A percentile compares a stretch with the other conserved stretches of the same genome.
These are phyloP conservation scores for Grammomys dolichurus DNA, from an alignment of 2,113 vertebrate species.

Conservation along the genomic window DNA sequence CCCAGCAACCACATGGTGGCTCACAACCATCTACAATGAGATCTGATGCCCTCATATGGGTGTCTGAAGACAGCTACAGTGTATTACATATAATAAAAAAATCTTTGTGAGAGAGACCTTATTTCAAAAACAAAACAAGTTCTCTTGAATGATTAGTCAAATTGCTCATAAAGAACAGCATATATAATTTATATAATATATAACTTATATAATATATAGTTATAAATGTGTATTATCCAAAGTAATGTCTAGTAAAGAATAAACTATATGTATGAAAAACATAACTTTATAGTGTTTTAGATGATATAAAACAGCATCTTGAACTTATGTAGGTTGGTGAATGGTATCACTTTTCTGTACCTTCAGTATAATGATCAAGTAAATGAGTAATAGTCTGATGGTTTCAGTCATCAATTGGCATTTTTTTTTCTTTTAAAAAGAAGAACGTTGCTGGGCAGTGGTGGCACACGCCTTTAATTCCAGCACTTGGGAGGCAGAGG, in stretches of 20 bases:
- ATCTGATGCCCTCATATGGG: no score
- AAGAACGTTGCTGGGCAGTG: no score
- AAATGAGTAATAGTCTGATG: constrained; percentile 39
- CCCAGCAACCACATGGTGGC: no score
- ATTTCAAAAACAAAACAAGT: background rate
- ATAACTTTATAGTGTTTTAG: constrained; percentile 51
- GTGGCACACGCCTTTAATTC: no score
- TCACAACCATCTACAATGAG: no score
- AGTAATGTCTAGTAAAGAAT: background rate
- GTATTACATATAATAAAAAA: no score
- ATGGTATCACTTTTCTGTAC: background rate
- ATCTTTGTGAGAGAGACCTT: background rate
- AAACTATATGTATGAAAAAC: constrained; percentile 13
- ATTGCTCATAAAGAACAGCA: background rate
- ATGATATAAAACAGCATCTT: constrained; percentile 13
- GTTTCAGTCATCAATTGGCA: background rate
- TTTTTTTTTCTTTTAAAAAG: constrained; percentile 27
- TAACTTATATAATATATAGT: constrained; percentile 12
- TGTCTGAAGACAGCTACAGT: no score
- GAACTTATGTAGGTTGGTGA: constrained; percentile 28
- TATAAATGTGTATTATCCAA: constrained; percentile 34
- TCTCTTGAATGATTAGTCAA: background rate
- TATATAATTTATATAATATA: constrained; percentile 4
- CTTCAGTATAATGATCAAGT: constrained; percentile 47
- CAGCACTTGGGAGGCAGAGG: no score